A percentile compares a stretch with the other conserved stretches of the same genome.
Conservation (phyloP, 2,888 invertebrate genomes). For the Lottia gigantea region DNA sequence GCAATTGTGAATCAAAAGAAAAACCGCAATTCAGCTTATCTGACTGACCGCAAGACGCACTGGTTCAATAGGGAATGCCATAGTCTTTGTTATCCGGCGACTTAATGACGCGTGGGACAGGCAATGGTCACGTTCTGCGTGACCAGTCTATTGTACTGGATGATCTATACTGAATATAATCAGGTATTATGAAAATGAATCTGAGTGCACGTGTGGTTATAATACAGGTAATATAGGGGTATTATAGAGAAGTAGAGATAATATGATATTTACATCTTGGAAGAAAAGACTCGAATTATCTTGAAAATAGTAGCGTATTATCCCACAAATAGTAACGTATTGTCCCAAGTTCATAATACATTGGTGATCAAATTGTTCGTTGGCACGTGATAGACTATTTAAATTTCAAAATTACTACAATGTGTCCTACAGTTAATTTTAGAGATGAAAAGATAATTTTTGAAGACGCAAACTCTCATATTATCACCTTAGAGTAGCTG, state of each 20-base stretch:
- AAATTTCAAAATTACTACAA: no score
- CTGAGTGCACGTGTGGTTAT: conserved; percentile 2
- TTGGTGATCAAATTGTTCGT: no score
- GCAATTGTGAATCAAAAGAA: no score
- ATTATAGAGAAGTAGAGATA: neutral
- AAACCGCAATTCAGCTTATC: neutral
- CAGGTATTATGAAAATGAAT: neutral
- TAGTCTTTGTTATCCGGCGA: neutral
- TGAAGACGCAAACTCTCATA: no score
- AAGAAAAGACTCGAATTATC: no score
- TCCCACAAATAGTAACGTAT: no score
- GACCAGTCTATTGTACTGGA: conserved; percentile 1
- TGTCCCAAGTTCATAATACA: no score
- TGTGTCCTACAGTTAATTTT: no score
- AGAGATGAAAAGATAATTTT: no score
- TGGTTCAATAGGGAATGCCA: neutral
- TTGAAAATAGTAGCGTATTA: no score
- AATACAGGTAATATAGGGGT: neutral
- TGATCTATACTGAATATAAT: neutral
- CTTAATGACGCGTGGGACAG: conserved; percentile 8
- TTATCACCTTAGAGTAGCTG: no score
- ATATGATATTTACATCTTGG: neutral
- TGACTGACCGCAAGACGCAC: conserved; percentile 2
- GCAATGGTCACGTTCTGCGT: neutral
- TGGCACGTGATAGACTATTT: no score